phyloP scores from a whole-genome alignment of 23 tunicate genomes.

The Corella eumyota region DNA sequence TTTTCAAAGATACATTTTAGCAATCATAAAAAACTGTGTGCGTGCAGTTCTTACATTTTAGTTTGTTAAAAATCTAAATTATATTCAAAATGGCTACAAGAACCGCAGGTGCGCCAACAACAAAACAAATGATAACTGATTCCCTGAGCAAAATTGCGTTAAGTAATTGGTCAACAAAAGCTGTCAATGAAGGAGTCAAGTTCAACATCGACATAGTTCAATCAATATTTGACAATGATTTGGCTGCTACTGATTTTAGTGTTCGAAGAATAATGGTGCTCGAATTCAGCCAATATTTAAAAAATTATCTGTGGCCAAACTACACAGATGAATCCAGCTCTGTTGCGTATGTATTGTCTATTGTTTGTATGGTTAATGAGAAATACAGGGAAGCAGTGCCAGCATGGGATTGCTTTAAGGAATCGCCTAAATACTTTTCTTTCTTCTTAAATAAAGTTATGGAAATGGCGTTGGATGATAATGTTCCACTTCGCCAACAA shows the following conservation, averaged over 20 bases:
- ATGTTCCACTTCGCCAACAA: conserved; percentile 37
- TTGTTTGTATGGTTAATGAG: conserved; percentile 89
- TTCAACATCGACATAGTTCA: conserved; percentile 57
- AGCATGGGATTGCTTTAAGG: conserved; percentile 83
- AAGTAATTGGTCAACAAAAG: conserved; percentile 60
- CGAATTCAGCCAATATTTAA: conserved; percentile 85
- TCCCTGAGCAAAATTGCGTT: conserved; percentile 74
- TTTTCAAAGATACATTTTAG: too few relatives aligned
- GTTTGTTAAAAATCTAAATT: too few relatives aligned
- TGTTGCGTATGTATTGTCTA: conserved; percentile 65
- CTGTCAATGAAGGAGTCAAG: conserved; percentile 17
- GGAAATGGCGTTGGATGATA: conserved; percentile 44
- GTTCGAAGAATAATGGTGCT: conserved; percentile 66
- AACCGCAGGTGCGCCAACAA: conserved; percentile 85
- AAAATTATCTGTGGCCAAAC: conserved; percentile 98
- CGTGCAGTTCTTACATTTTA: too few relatives aligned
- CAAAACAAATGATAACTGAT: conserved; percentile 77
- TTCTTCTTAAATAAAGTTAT: conserved; percentile 59
- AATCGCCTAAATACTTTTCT: conserved; percentile 62
- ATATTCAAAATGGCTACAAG: conserved; percentile 88
- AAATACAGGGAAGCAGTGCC: conserved; percentile 84
- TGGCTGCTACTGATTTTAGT: conserved; percentile 32
- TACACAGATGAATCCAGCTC: conserved; percentile 31
- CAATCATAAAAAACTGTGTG: too few relatives aligned
- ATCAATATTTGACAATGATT: conserved; percentile 46